Evolutionary conservation across 2,888 invertebrate species (phyloP).

Genomic region (Coelopa pilipes): DNA sequence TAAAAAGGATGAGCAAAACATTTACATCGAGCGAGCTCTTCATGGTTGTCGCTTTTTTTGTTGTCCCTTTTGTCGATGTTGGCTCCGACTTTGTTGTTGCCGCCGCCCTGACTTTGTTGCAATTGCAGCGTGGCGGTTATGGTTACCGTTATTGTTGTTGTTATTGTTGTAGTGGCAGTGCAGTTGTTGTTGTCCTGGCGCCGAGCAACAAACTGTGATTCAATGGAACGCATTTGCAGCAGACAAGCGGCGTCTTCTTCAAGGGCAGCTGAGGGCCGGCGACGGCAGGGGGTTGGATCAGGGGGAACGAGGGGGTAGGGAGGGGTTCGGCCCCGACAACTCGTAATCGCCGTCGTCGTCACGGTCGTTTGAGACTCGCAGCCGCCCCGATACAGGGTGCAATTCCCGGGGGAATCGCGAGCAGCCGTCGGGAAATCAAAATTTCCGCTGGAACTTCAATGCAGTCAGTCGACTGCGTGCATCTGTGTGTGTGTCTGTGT

Average conservation of each 20-base stretch:
- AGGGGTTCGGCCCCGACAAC: too few species aligned
- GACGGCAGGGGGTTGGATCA: background rate
- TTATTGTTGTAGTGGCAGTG: background rate
- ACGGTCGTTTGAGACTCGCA: too few species aligned
- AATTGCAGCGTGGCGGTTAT: too few species aligned
- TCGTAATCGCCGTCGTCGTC: too few species aligned
- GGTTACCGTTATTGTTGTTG: too few species aligned
- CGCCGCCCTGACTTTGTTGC: background rate
- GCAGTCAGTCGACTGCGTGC: too few species aligned
- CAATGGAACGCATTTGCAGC: slow-evolving; percentile 51
- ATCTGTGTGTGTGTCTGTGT: background rate
- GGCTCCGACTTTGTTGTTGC: background rate
- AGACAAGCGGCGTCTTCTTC: slow-evolving; percentile 2
- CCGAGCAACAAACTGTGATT: slow-evolving; percentile 52
- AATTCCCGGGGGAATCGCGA: too few species aligned
- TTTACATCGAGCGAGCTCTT: slow-evolving; percentile 27
- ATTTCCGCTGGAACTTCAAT: background rate
- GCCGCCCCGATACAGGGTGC: too few species aligned
- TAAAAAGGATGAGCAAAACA: slow-evolving; percentile 14
- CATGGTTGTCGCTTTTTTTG: slow-evolving; percentile 21
- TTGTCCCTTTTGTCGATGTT: slow-evolving; percentile 7
- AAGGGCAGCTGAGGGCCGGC: background rate
- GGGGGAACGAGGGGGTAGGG: background rate
- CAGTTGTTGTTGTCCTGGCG: slow-evolving; percentile 45
- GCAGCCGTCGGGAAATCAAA: too few species aligned